Conservation (phyloP, 2,888 invertebrate genomes). For the Tetanocera ferruginea region DNA sequence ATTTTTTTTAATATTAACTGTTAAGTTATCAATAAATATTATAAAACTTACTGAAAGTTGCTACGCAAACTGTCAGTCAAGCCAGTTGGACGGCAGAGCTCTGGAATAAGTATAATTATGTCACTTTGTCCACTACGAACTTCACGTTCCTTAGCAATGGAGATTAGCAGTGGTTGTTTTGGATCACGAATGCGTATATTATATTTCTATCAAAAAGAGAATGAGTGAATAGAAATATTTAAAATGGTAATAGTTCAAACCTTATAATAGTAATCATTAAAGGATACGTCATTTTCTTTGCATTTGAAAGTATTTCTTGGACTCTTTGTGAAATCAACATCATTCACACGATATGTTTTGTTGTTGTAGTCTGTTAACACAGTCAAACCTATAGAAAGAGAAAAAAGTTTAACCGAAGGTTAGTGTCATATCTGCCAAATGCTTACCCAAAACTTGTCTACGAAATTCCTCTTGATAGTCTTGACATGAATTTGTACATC, state of each 20-base stretch:
- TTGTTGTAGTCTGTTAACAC: conserved; percentile 86
- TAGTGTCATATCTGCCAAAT: conserved; percentile 59
- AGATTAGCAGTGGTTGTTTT: conserved; percentile 85
- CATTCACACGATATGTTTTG: conserved; percentile 75
- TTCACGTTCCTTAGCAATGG: conserved; percentile 78
- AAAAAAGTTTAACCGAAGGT: neutral
- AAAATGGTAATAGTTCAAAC: conserved; percentile 62
- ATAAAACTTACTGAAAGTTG: conserved; percentile 75
- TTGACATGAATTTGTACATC: conserved; percentile 71
- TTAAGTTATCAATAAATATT: neutral
- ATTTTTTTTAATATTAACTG: neutral
- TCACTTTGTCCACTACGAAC: conserved; percentile 77
- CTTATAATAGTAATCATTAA: conserved; percentile 77
- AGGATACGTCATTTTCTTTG: conserved; percentile 74
- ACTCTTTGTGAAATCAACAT: conserved; percentile 76
- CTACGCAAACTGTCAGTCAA: conserved; percentile 78
- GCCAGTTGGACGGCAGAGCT: conserved; percentile 89
- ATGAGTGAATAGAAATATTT: neutral
- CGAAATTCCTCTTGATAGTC: conserved; percentile 73
- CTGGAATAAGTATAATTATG: conserved; percentile 81
- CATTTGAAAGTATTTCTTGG: conserved; percentile 77
- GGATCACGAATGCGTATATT: conserved; percentile 75
- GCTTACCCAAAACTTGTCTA: conserved; percentile 70
- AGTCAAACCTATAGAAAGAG: conserved; percentile 55
- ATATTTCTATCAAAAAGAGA: conserved; percentile 74